A percentile compares a stretch with the other conserved stretches of the same genome.
Evolutionary conservation across 2,113 vertebrate genomes (phyloP).

Genomic region (Pelmatolapia mariae): DNA sequence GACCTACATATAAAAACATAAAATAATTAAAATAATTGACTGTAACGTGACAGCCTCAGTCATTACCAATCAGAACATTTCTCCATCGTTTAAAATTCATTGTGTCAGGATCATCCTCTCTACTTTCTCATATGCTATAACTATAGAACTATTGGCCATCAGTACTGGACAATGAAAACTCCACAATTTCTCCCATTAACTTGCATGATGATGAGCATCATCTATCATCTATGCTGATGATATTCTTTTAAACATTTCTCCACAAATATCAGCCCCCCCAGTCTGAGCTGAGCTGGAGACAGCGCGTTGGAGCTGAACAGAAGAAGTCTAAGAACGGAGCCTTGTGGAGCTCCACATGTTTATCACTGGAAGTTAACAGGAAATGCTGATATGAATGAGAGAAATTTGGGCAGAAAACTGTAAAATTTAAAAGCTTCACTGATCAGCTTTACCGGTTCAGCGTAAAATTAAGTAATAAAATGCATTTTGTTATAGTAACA

Average conservation of each 20-base stretch:
- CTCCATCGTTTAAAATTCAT: fast-evolving
- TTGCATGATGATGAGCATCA: fast-evolving
- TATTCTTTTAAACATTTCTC: background rate
- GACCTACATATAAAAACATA: background rate
- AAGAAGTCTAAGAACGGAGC: fast-evolving
- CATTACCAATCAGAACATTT: background rate
- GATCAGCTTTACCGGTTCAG: background rate
- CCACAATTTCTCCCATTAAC: background rate
- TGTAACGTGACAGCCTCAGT: fast-evolving
- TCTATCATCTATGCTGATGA: background rate
- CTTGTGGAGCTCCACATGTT: background rate
- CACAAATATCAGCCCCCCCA: background rate
- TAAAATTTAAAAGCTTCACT: background rate
- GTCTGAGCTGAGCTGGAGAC: background rate
- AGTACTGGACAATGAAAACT: background rate
- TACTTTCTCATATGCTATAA: background rate
- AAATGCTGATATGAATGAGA: background rate
- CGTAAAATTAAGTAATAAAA: background rate
- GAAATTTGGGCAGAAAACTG: background rate
- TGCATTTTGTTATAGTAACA: background rate
- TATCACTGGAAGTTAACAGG: background rate
- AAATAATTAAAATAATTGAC: background rate
- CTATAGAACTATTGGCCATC: background rate
- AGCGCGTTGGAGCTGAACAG: fast-evolving
- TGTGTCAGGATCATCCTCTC: background rate